phyloP scores from a whole-genome alignment of 2,888 invertebrate species.

The Anorthoa munda region DNA sequence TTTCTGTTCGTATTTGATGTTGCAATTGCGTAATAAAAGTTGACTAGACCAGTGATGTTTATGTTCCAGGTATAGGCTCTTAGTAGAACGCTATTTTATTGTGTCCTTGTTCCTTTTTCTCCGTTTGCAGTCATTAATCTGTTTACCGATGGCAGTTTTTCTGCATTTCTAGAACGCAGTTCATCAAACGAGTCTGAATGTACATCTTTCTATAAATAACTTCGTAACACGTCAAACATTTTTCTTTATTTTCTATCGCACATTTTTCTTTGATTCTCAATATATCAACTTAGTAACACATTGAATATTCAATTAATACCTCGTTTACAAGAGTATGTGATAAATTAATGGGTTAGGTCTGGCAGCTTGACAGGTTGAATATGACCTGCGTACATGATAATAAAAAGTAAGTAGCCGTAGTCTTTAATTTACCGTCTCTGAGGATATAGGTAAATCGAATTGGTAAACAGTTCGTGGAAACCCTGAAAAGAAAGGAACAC shows the following conservation, averaged over 20 bases:
- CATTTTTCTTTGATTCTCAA: neutral
- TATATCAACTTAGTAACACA: neutral
- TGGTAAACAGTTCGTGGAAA: neutral
- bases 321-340: conserved; percentile 11
- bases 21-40: conserved; percentile 21
- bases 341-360: conserved; percentile 26
- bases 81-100: conserved; percentile 33
- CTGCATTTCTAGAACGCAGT: conserved; percentile 18
- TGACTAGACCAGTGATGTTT: conserved; percentile 6
- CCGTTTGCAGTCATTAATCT: conserved; percentile 15
- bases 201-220: neutral
- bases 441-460: neutral
- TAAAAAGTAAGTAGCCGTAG: conserved; percentile 3
- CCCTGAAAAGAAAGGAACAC: conserved; percentile 1
- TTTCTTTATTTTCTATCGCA: neutral
- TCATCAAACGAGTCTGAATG: conserved; percentile 7
- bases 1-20: conserved; percentile 7
- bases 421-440: neutral
- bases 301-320: conserved; percentile 3
- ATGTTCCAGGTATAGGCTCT: conserved; percentile 12
- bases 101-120: conserved; percentile 35
- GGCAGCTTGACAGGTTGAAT: conserved; percentile 21
- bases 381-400: conserved; percentile 9
- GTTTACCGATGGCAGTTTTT: conserved; percentile 3
- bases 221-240: neutral